Conservation (phyloP, 2,797 vertebrate genomes). For the Sebastes itinus region DNA sequence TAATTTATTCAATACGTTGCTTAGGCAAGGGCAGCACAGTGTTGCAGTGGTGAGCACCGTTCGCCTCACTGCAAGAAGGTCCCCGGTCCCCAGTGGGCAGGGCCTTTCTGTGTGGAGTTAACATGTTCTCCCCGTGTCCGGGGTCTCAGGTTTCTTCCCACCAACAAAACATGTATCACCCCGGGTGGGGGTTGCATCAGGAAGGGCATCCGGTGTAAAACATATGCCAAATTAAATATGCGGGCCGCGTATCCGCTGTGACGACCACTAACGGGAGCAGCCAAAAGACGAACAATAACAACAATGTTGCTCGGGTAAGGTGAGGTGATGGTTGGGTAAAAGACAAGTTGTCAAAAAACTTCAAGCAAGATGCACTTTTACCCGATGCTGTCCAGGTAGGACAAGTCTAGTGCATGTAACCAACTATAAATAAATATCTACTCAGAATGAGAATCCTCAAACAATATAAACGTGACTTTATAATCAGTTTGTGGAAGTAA, state of each 20-base stretch:
- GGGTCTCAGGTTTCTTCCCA: too few species aligned
- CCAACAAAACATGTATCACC: too few species aligned
- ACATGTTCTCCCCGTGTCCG: too few species aligned
- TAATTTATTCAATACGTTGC: not conserved
- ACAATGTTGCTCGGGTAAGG: not conserved
- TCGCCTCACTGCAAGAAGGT: too few species aligned
- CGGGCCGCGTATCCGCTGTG: not conserved
- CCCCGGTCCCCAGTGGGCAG: too few species aligned
- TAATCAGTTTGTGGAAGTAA: conserved; percentile 2
- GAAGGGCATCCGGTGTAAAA: not conserved
- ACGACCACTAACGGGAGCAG: too few species aligned
- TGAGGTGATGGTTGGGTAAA: not conserved
- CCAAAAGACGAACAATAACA: too few species aligned
- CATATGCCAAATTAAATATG: not conserved
- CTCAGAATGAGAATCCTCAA: not conserved
- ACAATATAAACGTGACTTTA: not conserved
- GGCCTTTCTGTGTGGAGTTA: too few species aligned
- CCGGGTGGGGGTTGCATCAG: not conserved
- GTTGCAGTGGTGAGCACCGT: too few species aligned
- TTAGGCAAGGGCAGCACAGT: not conserved
- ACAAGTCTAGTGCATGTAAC: not conserved
- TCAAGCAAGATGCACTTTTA: not conserved
- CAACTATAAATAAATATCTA: not conserved
- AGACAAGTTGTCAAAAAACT: not conserved
- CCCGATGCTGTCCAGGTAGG: not conserved